These are phyloP conservation scores for Mycteria americana DNA, from an alignment of 2,797 vertebrate species.

Conservation along the genomic window DNA sequence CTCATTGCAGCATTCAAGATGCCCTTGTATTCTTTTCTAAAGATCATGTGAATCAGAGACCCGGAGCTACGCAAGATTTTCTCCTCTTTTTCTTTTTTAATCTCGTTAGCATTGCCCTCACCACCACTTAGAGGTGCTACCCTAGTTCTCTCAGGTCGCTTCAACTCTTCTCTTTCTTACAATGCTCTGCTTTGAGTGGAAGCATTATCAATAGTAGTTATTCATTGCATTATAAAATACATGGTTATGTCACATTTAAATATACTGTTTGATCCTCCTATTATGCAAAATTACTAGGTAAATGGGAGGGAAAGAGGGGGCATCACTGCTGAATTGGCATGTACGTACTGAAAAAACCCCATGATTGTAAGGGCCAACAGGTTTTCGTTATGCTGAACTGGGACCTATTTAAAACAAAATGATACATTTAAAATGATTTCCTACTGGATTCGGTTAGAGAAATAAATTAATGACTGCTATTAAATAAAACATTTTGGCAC, in stretches of 20 bases:
- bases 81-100: not conserved
- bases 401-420: constrained; percentile 55
- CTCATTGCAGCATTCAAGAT: not conserved
- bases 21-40: not conserved
- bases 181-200: not conserved
- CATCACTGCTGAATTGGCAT: not conserved
- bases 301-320: not conserved
- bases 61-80: not conserved
- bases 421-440: constrained; percentile 61
- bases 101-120: not conserved
- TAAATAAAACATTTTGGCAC: constrained; percentile 67
- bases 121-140: not conserved
- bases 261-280: not conserved
- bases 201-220: not conserved
- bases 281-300: not conserved
- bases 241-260: not conserved
- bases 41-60: not conserved
- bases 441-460: constrained; percentile 51
- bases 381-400: constrained; percentile 1
- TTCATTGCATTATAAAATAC: not conserved
- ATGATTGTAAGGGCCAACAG: not conserved
- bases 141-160: not conserved
- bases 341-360: not conserved
- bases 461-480: constrained; percentile 62
- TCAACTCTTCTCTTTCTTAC: not conserved